Evolutionary conservation across 92 coral and sea anemone species (phyloP).

Genomic region (Porites cylindrica): DNA sequence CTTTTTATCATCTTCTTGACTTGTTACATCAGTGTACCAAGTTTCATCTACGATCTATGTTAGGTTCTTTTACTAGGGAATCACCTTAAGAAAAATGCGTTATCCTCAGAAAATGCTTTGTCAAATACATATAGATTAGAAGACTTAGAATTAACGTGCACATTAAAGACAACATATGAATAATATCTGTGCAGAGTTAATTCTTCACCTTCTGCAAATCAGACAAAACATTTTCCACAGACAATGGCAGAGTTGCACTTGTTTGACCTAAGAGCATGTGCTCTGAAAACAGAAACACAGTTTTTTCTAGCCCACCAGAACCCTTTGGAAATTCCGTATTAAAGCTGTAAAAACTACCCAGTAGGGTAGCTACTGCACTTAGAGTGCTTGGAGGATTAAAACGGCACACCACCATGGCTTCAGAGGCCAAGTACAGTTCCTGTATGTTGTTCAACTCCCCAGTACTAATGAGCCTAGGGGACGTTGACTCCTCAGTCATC

Average conservation of each 20-base stretch:
- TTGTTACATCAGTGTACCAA: too few species aligned
- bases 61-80: too few species aligned
- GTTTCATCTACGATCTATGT: too few species aligned
- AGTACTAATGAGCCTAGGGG: constrained; percentile 13
- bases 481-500: constrained; percentile 3
- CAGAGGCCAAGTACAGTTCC: constrained; percentile 13
- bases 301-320: too few species aligned
- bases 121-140: too few species aligned
- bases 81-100: too few species aligned
- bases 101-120: too few species aligned
- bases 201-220: not conserved
- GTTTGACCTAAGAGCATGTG: constrained; percentile 8
- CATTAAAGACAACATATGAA: too few species aligned
- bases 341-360: too few species aligned
- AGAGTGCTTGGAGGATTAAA: constrained; percentile 8
- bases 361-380: constrained; percentile 13
- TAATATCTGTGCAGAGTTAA: not conserved
- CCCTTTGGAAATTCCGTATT: too few species aligned
- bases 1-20: too few species aligned
- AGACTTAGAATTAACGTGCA: too few species aligned
- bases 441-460: not conserved
- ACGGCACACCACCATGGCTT: constrained; percentile 4
- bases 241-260: not conserved
- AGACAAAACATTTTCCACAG: constrained; percentile 6
- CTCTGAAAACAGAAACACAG: not conserved